Base-by-base conservation (phyloP, 2,888 invertebrate genomes). In the Xanthorhoe designata region DNA sequence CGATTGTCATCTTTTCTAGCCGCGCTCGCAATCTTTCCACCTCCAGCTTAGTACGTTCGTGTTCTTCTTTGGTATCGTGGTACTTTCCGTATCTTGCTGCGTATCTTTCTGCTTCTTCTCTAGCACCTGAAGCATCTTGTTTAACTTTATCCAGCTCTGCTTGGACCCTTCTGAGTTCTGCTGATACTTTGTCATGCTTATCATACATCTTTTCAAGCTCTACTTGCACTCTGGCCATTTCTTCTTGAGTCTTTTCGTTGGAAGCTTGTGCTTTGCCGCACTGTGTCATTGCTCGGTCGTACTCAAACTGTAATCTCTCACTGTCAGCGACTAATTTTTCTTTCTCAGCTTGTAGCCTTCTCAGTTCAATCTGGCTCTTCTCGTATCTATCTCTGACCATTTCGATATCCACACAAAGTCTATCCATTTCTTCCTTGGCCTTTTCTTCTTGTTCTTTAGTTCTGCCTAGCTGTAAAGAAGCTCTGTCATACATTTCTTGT, bases 381-480 rank as follows among this genome's bases (percentile, higher is more conserved):
- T 98, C 98, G 82, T 97, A 97, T 58, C 98, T 95, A 77, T 98
- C 98, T 54, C 98, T 95, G 70, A 97, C 95, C 95, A 98, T 97
- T 85, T 98, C 98, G 29, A 97, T 94, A 78, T 98, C 98, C 60
- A 97, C 95, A 75, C 95, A 92, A 75, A 97, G 84, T 75, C 97
- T 94, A 78, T 97, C 97, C 82, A 97, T 94, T 75, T 97, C 97
- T 82, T 97, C 97, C 79, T 98, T 97, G 32, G 97, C 96, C 84
- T 98, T 98, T 76, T 98, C 98, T 91, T 98, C 98, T 77, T 96
- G 95, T 87, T 98, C 98, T 87, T 98, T 98, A 60, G 97, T 96
- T 75, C 98, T 95, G 64, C 96, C 96, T 29, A 98, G 92, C 85
- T 98, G 98, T 76, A 98, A 93, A 10, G 97, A 96, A 15, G 97